phyloP scores from a whole-genome alignment of 2,888 invertebrate species.

The Drosophila parthenogenetica region DNA sequence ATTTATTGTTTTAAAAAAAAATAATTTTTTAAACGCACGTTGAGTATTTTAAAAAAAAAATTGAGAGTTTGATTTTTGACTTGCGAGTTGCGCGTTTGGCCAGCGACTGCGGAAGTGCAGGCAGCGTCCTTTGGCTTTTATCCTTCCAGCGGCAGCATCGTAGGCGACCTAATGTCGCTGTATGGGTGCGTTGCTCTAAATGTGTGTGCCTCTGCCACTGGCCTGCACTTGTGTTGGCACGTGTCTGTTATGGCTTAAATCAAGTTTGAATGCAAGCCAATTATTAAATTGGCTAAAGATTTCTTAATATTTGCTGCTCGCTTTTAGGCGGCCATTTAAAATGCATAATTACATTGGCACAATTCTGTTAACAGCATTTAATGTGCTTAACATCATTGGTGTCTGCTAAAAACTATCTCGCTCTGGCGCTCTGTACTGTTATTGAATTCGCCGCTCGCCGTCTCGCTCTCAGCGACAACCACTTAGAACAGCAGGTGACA shows the following conservation, averaged over 20 bases:
- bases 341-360: slow-evolving; percentile 19
- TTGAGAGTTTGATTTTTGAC: slow-evolving; percentile 15
- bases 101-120: slow-evolving; percentile 74
- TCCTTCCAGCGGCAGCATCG: slow-evolving; percentile 42
- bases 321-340: slow-evolving; percentile 14
- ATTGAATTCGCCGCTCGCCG: slow-evolving; percentile 29
- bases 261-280: too few species aligned
- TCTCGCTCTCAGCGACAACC: slow-evolving; percentile 61
- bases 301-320: neutral
- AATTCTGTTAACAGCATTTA: slow-evolving; percentile 35
- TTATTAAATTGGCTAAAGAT: slow-evolving; percentile 16
- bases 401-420: slow-evolving; percentile 18
- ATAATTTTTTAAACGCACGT: slow-evolving; percentile 13
- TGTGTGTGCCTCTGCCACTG: slow-evolving; percentile 9
- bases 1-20: slow-evolving; percentile 17
- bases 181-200: neutral
- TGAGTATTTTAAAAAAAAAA: slow-evolving; percentile 18
- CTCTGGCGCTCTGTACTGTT: slow-evolving; percentile 23
- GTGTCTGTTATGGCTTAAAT: slow-evolving; percentile 31
- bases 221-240: slow-evolving; percentile 28
- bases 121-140: slow-evolving; percentile 73
- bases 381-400: slow-evolving; percentile 33
- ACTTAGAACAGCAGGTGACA: slow-evolving; percentile 61
- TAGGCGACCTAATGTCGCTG: slow-evolving; percentile 16
- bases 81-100: slow-evolving; percentile 66